A percentile compares a stretch with the other conserved stretches of the same genome.
These are phyloP conservation scores for Troides aeacus DNA, from an alignment of 2,888 invertebrate genomes.

Conservation along the genomic window DNA sequence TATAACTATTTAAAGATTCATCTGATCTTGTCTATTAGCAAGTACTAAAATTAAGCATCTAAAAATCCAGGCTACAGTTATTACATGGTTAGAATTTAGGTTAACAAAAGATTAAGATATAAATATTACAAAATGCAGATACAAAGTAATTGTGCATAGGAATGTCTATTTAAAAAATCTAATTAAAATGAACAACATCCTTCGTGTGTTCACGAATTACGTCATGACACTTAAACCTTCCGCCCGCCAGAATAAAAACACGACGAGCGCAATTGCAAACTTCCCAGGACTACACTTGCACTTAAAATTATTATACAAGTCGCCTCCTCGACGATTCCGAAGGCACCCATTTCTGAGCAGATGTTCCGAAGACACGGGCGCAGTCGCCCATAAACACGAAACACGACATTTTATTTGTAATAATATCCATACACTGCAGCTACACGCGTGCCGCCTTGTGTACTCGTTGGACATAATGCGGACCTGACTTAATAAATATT, in stretches of 20 bases:
- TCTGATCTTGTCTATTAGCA: too few species aligned
- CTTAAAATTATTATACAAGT: slow-evolving; percentile 32
- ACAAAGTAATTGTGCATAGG: background rate
- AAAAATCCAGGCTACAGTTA: too few species aligned
- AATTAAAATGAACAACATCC: slow-evolving; percentile 7
- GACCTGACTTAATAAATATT: slow-evolving; percentile 1
- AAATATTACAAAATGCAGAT: background rate
- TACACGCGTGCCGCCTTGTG: slow-evolving; percentile 24
- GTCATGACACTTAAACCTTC: slow-evolving; percentile 9
- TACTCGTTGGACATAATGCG: slow-evolving; percentile 9
- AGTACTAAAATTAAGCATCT: too few species aligned
- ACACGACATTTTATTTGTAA: slow-evolving; percentile 36
- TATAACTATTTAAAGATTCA: too few species aligned
- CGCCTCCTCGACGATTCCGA: slow-evolving; percentile 22
- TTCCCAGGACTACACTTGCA: slow-evolving; percentile 31
- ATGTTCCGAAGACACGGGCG: slow-evolving; percentile 23
- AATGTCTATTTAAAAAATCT: background rate
- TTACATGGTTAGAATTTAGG: background rate
- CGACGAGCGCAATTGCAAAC: slow-evolving; percentile 22
- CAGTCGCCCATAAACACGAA: slow-evolving; percentile 29
- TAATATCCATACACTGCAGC: slow-evolving; percentile 27
- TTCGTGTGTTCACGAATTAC: background rate
- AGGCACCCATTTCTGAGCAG: slow-evolving; percentile 32
- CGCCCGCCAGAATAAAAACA: slow-evolving; percentile 12
- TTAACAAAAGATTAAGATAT: background rate